Evolutionary conservation across 1,140 invertebrate species (phyloP).

Genomic region (Dendrolimus punctatus): DNA sequence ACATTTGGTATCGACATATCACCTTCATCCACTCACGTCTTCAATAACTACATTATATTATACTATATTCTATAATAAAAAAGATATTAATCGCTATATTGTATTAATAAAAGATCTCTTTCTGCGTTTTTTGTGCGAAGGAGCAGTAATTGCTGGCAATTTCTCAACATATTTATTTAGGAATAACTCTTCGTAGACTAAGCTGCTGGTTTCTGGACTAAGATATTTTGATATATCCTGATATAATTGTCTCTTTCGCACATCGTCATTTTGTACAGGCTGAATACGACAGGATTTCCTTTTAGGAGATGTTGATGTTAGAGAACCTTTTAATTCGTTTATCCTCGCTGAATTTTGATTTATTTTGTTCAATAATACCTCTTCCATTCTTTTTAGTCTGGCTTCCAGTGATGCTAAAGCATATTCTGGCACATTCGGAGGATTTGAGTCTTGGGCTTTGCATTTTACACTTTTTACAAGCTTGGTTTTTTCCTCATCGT

Average conservation of each 20-base stretch:
- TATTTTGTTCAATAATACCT: constrained; percentile 46
- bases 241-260: constrained; percentile 44
- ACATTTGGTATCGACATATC: too few species aligned
- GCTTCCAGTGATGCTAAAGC: constrained; percentile 42
- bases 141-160: constrained; percentile 5
- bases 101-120: not conserved
- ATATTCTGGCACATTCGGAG: constrained; percentile 27
- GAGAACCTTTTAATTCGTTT: constrained; percentile 31
- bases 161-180: constrained; percentile 40
- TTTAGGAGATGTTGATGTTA: constrained; percentile 10
- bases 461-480: constrained; percentile 10
- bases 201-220: constrained; percentile 39
- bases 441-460: constrained; percentile 15
- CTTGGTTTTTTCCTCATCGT: constrained; percentile 6
- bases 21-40: too few species aligned
- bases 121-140: constrained; percentile 15
- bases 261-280: constrained; percentile 28
- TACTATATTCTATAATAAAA: too few species aligned
- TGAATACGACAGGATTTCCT: constrained; percentile 25
- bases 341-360: constrained; percentile 51
- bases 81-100: too few species aligned
- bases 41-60: too few species aligned
- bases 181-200: constrained; percentile 59
- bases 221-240: constrained; percentile 53
- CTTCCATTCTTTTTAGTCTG: constrained; percentile 51